phyloP scores from a whole-genome alignment of 2,888 invertebrate genomes.

The Pristionchus exspectatus region DNA sequence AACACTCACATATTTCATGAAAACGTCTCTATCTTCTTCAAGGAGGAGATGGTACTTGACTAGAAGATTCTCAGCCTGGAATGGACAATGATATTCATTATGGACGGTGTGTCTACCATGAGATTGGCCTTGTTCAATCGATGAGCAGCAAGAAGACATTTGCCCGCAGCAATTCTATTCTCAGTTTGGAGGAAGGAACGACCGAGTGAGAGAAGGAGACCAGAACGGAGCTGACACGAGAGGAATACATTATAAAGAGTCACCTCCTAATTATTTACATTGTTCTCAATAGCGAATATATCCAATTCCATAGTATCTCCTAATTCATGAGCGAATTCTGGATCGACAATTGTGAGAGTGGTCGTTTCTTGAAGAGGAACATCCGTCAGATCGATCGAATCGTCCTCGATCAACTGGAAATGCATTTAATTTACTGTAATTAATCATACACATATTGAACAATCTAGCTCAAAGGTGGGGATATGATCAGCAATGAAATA shows the following conservation, averaged over 20 bases:
- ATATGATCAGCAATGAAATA: not conserved
- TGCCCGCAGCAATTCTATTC: constrained; percentile 48
- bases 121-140: constrained; percentile 42
- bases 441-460: not conserved
- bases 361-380: constrained; percentile 22
- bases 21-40: not conserved
- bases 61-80: constrained; percentile 48
- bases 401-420: constrained; percentile 15
- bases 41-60: constrained; percentile 25
- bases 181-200: constrained; percentile 46
- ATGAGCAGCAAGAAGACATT: constrained; percentile 32
- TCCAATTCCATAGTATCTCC: constrained; percentile 34
- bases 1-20: constrained; percentile 4
- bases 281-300: not conserved
- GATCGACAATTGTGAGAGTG: not conserved
- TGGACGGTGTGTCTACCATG: not conserved
- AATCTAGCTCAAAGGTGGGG: not conserved
- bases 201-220: constrained; percentile 49
- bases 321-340: not conserved
- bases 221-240: constrained; percentile 19
- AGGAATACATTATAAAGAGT: not conserved
- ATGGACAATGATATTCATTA: too few species aligned
- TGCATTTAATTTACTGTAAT: not conserved
- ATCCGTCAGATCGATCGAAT: not conserved
- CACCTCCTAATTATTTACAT: not conserved